phyloP scores from a whole-genome alignment of 2,113 vertebrate species.

The Fulmarus glacialis region DNA sequence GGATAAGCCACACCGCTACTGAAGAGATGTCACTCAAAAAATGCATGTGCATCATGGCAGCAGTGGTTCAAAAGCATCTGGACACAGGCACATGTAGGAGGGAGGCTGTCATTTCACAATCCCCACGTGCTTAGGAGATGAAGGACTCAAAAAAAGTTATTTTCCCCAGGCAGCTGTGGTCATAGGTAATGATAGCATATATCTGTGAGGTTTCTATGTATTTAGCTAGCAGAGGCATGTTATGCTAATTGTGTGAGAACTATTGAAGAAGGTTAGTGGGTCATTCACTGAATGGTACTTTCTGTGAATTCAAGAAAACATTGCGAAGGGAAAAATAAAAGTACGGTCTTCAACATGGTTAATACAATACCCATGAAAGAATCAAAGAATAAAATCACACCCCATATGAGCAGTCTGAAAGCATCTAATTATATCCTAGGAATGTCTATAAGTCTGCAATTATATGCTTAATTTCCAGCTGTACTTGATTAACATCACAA shows the following conservation, averaged over 20 bases:
- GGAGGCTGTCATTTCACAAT: background rate
- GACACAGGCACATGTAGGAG: background rate
- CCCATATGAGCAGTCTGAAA: background rate
- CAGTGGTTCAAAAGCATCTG: background rate
- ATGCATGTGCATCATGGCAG: background rate
- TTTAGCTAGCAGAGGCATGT: background rate
- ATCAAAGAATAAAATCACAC: background rate
- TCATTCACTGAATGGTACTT: background rate
- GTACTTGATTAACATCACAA: constrained; percentile 18
- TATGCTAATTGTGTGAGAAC: background rate
- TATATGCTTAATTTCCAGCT: constrained; percentile 42
- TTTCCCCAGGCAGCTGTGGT: background rate
- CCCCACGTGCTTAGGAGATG: rapidly evolving
- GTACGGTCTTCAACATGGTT: background rate
- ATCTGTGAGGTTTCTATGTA: background rate
- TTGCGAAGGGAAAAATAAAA: background rate
- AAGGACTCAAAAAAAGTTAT: background rate
- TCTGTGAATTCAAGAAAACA: background rate
- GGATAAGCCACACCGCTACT: background rate
- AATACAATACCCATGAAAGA: background rate
- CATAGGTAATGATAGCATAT: background rate
- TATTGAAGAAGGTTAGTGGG: background rate
- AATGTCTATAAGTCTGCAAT: constrained; percentile 20
- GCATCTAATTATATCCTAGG: constrained; percentile 5
- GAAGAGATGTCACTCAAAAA: background rate